phyloP scores from a whole-genome alignment of 2,113 vertebrate species.

The Ranitomeya imitator region DNA sequence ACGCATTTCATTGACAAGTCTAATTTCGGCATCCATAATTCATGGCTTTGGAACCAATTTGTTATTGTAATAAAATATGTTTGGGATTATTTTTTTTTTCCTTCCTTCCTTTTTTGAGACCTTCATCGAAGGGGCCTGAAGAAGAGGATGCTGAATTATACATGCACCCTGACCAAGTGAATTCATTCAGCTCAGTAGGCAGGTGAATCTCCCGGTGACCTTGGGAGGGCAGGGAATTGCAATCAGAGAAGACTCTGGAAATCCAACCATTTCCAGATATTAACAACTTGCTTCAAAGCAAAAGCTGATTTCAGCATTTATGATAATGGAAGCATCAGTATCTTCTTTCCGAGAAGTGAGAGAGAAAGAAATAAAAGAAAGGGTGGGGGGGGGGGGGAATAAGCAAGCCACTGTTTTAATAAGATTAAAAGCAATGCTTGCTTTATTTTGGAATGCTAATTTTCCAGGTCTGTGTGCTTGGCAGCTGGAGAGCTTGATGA shows the following conservation, averaged over 20 bases:
- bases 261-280: constrained; percentile 80
- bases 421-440: constrained; percentile 77
- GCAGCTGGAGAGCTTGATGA: constrained; percentile 60
- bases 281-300: constrained; percentile 80
- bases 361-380: constrained; percentile 9
- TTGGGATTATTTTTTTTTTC: constrained; percentile 60
- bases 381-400: constrained; percentile 14
- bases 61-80: constrained; percentile 86
- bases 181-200: constrained; percentile 75
- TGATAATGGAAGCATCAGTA: constrained; percentile 76
- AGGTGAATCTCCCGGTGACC: constrained; percentile 80
- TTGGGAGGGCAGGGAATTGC: constrained; percentile 79
- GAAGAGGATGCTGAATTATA: constrained; percentile 83
- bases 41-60: constrained; percentile 84
- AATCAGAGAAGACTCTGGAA: constrained; percentile 74
- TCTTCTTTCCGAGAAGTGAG: constrained; percentile 74
- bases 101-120: constrained; percentile 63
- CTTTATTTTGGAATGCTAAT: constrained; percentile 77
- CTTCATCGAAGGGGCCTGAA: constrained; percentile 72
- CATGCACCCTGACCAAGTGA: constrained; percentile 77
- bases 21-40: constrained; percentile 83
- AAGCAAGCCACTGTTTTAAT: constrained; percentile 71
- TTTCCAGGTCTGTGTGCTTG: constrained; percentile 70
- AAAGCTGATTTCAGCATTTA: constrained; percentile 82
- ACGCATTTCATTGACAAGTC: constrained; percentile 74